Percentiles rank a stretch among this genome's conserved stretches.
Conservation (phyloP, 37 sponge, comb jelly and placozoan species). For the Bolinopsis microptera region DNA sequence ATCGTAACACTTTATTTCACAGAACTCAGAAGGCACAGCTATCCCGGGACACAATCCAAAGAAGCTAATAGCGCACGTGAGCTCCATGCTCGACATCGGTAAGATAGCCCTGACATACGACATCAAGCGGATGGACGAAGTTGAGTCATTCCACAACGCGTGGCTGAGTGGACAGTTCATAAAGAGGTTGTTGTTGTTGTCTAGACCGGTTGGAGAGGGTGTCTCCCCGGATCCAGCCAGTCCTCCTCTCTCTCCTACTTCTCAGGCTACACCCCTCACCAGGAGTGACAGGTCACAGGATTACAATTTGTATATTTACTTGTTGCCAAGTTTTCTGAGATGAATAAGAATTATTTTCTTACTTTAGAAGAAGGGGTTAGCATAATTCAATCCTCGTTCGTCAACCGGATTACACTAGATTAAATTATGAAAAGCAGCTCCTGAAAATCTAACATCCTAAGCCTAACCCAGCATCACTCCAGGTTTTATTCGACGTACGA, state of each 20-base stretch:
- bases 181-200: slow-evolving; percentile 20
- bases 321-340: no score
- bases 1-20: no score
- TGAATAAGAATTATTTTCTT: no score
- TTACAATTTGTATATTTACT: no score
- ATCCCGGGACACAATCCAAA: slow-evolving; percentile 47
- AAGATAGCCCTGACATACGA: slow-evolving; percentile 28
- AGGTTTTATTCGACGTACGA: background rate
- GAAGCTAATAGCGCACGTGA: slow-evolving; percentile 39
- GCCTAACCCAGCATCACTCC: no score
- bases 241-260: background rate
- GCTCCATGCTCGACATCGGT: slow-evolving; percentile 53
- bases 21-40: slow-evolving; percentile 9
- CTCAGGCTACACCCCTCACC: background rate
- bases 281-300: slow-evolving; percentile 32
- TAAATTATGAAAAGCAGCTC: no score
- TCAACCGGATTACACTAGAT: no score
- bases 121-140: slow-evolving; percentile 59
- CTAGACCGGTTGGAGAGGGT: background rate
- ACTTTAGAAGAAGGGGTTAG: no score
- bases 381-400: no score
- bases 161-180: slow-evolving; percentile 65
- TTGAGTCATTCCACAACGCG: slow-evolving; percentile 59
- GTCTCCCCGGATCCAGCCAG: background rate
- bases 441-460: no score